Evolutionary conservation across 2,113 vertebrate genomes (phyloP).

Genomic region (Labeo rohita): DNA sequence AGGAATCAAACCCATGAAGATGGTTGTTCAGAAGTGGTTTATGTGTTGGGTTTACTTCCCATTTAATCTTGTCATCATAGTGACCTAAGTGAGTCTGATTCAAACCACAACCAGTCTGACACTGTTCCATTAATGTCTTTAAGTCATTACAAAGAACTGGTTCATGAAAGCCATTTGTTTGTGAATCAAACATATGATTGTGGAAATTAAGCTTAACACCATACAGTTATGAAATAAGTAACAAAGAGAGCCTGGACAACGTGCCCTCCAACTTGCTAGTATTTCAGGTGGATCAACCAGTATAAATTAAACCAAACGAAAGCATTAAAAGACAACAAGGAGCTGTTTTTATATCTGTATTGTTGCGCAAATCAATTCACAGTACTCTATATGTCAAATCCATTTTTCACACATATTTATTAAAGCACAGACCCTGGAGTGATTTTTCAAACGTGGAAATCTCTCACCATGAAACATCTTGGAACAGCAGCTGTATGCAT

Average conservation of each 20-base stretch:
- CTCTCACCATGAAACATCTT: not conserved
- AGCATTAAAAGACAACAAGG: not conserved
- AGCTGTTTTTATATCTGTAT: constrained; percentile 11
- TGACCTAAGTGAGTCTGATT: not conserved
- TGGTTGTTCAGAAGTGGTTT: not conserved
- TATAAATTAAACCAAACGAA: constrained; percentile 12
- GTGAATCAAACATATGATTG: not conserved
- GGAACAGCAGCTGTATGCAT: not conserved
- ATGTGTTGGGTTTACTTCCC: not conserved
- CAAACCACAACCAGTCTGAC: not conserved
- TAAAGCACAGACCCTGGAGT: not conserved
- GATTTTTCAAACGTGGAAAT: not conserved
- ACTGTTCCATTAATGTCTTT: not conserved
- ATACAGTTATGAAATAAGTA: not conserved
- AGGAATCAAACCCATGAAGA: not conserved
- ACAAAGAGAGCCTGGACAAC: not conserved
- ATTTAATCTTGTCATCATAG: not conserved
- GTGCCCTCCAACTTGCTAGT: not conserved
- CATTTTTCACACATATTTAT: not conserved
- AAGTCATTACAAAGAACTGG: not conserved
- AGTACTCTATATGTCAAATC: not conserved
- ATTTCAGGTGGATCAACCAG: not conserved
- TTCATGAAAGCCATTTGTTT: not conserved
- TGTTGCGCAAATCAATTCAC: not conserved
- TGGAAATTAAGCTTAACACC: not conserved